These are phyloP conservation scores for Icerya purchasi DNA, from an alignment of 2,888 invertebrate species.

Conservation along the genomic window DNA sequence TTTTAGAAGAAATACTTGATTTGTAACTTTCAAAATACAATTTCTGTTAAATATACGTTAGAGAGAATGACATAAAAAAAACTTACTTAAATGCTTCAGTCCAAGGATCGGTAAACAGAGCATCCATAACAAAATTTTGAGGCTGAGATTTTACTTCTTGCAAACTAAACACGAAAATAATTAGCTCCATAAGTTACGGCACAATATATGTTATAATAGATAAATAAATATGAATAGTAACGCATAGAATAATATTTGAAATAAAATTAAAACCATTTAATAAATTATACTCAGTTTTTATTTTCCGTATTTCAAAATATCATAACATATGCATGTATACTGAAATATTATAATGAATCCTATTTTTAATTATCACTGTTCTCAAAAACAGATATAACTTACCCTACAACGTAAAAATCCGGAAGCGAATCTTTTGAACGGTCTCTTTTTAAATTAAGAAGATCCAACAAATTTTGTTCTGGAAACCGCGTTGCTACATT, in stretches of 20 bases:
- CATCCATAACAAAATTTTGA: constrained; percentile 58
- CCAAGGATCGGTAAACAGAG: constrained; percentile 70
- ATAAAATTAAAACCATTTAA: no score
- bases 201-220: background rate
- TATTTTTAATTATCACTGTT: no score
- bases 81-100: constrained; percentile 38
- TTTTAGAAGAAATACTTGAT: no score
- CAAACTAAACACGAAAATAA: constrained; percentile 30
- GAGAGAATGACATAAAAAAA: no score
- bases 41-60: no score
- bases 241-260: background rate
- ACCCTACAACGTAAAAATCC: constrained; percentile 72
- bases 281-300: no score
- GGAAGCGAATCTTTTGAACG: constrained; percentile 43
- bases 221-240: background rate
- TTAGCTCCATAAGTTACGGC: background rate
- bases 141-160: constrained; percentile 81
- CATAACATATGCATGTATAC: no score
- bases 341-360: no score
- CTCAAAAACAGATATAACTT: constrained; percentile 24
- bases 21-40: no score
- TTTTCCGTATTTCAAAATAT: no score
- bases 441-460: constrained; percentile 42
- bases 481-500: constrained; percentile 68
- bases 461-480: constrained; percentile 45